These are phyloP conservation scores for Gadopsis bispinosus DNA, from an alignment of 2,797 vertebrate genomes.

Conservation along the genomic window DNA sequence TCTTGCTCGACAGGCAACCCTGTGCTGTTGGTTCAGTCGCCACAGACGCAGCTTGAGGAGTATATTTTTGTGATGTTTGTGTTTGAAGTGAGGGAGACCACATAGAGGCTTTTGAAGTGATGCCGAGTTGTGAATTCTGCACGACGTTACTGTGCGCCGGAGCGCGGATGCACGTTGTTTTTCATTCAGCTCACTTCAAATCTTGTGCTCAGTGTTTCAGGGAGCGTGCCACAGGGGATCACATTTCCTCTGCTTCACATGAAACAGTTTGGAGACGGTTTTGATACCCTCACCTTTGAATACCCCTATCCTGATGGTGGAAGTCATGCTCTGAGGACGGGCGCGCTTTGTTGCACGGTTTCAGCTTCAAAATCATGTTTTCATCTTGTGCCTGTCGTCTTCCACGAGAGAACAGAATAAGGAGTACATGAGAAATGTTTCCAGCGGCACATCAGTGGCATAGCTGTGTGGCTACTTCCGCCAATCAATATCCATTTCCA, in stretches of 20 bases:
- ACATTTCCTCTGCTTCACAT: slow-evolving; percentile 44
- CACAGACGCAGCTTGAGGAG: slow-evolving; percentile 43
- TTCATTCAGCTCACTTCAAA: slow-evolving; percentile 58
- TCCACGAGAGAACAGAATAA: slow-evolving; percentile 15
- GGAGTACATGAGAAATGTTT: slow-evolving; percentile 28
- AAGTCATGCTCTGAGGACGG: slow-evolving; percentile 17
- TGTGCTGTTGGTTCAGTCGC: slow-evolving; percentile 26
- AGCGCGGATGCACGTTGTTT: slow-evolving; percentile 50
- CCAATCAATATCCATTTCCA: slow-evolving; percentile 74
- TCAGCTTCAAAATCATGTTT: slow-evolving; percentile 37
- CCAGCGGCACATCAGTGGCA: slow-evolving; percentile 1
- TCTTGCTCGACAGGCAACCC: slow-evolving; percentile 44
- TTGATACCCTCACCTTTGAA: slow-evolving; percentile 57
- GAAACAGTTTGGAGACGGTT: slow-evolving; percentile 50
- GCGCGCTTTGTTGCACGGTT: slow-evolving; percentile 9
- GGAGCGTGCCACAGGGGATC: slow-evolving; percentile 35
- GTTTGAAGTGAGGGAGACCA: slow-evolving; percentile 52
- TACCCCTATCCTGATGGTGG: slow-evolving; percentile 11
- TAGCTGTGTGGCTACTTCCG: slow-evolving; percentile 28
- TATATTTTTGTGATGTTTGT: slow-evolving; percentile 56
- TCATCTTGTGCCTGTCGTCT: slow-evolving; percentile 35
- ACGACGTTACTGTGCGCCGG: slow-evolving; percentile 22
- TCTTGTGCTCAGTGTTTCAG: slow-evolving; percentile 47
- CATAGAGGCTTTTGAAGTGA: slow-evolving; percentile 49
- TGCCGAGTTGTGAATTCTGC: slow-evolving; percentile 50